Evolutionary conservation across 2,113 vertebrate species (phyloP).

Genomic region (Petromus typicus): DNA sequence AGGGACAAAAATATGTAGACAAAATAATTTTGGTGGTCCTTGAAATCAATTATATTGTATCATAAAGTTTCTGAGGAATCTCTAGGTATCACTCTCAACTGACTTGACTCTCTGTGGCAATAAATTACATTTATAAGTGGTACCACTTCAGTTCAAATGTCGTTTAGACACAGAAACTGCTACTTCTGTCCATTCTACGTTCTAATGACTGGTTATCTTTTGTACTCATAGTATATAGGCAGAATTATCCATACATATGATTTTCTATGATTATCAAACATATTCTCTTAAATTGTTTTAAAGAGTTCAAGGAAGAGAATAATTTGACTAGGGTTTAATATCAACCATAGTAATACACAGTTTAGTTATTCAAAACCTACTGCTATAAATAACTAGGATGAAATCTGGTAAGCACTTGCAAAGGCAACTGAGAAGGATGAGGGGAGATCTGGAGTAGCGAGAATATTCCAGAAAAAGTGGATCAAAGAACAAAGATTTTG

Average conservation of each 20-base stretch:
- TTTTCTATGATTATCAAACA: conserved; percentile 38
- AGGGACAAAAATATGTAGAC: conserved; percentile 8
- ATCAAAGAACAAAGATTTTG: neutral
- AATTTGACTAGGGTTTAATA: neutral
- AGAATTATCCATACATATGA: neutral
- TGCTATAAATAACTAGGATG: conserved; percentile 32
- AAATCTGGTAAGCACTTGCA: neutral
- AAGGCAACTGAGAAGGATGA: neutral
- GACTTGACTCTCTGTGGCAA: neutral
- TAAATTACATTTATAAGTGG: neutral
- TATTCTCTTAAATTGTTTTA: neutral
- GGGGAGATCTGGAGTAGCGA: neutral
- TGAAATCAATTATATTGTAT: conserved; percentile 22
- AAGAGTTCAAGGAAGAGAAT: neutral
- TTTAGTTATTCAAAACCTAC: conserved; percentile 7
- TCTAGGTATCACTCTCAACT: neutral
- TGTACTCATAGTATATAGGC: neutral
- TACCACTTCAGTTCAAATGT: neutral
- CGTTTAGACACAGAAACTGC: neutral
- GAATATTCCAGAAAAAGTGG: neutral
- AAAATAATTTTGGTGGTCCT: conserved; percentile 17
- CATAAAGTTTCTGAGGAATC: conserved; percentile 1
- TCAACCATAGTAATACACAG: conserved; percentile 31
- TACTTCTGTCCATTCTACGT: neutral
- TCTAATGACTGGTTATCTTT: neutral